Evolutionary conservation across 2,113 vertebrate genomes (phyloP).

Genomic region (Sturnus vulgaris): DNA sequence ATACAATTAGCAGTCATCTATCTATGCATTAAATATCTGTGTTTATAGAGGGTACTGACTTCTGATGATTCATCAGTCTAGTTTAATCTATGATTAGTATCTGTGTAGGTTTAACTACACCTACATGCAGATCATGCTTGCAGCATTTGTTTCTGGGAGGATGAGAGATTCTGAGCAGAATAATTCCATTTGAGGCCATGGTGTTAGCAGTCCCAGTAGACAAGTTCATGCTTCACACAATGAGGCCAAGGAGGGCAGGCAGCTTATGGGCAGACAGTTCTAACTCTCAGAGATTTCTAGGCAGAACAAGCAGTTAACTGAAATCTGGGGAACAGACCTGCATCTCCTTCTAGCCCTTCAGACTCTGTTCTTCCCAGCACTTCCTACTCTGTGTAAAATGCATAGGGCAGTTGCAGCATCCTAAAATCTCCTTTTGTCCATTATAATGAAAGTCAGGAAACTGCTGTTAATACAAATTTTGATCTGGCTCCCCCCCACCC

Average conservation of each 20-base stretch:
- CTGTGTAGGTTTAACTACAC: not conserved
- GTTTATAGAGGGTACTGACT: not conserved
- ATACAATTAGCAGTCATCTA: not conserved
- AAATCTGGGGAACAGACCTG: not conserved
- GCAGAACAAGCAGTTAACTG: not conserved
- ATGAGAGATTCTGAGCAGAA: not conserved
- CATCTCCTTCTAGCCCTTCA: not conserved
- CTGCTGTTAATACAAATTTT: constrained; percentile 23
- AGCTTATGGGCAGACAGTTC: not conserved
- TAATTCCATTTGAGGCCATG: not conserved
- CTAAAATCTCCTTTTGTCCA: not conserved
- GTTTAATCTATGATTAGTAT: not conserved
- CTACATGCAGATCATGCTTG: not conserved
- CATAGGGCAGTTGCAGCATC: not conserved
- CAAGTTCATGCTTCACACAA: not conserved
- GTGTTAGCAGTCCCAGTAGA: not conserved
- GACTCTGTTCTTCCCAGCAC: not conserved
- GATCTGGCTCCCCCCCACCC: not conserved
- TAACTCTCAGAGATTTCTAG: not conserved
- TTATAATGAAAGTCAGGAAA: not conserved
- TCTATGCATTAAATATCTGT: not conserved
- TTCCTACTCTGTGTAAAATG: not conserved
- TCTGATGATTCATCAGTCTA: not conserved
- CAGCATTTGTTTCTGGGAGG: not conserved
- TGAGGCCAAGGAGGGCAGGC: not conserved